Conservation (phyloP, 2,888 invertebrate species). For the Pristionchus arcanus region DNA sequence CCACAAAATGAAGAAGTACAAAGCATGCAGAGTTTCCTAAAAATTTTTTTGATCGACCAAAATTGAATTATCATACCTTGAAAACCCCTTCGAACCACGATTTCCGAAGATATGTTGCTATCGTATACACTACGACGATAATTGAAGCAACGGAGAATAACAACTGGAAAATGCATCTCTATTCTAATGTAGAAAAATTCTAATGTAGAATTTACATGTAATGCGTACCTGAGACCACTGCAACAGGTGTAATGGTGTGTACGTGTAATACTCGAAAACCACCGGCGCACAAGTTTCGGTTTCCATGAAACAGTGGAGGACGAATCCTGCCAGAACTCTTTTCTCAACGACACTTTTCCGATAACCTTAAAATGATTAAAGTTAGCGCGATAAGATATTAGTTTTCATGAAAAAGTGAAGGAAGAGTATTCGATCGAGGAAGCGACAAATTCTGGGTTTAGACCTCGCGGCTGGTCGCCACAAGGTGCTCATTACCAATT, state of each 20-base stretch:
- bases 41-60: neutral
- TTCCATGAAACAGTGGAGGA: neutral
- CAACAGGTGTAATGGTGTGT: neutral
- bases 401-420: neutral
- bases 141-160: conserved; percentile 22
- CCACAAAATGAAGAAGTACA: neutral
- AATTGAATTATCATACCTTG: neutral
- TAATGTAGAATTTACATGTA: too few relatives aligned
- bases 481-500: too few relatives aligned
- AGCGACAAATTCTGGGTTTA: too few relatives aligned
- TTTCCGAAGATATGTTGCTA: neutral
- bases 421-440: too few relatives aligned
- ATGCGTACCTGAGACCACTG: neutral
- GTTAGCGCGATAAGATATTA: too few relatives aligned
- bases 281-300: neutral
- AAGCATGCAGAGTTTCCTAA: conserved; percentile 7
- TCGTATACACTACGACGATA: neutral
- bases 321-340: too few relatives aligned
- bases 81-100: conserved; percentile 43
- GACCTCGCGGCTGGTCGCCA: too few relatives aligned
- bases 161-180: neutral
- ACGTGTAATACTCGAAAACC: neutral
- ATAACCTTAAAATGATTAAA: too few relatives aligned
- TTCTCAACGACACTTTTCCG: too few relatives aligned
- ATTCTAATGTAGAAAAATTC: too few relatives aligned